Base-by-base conservation (phyloP, 2,113 vertebrate genomes). In the Dipodomys spectabilis region DNA sequence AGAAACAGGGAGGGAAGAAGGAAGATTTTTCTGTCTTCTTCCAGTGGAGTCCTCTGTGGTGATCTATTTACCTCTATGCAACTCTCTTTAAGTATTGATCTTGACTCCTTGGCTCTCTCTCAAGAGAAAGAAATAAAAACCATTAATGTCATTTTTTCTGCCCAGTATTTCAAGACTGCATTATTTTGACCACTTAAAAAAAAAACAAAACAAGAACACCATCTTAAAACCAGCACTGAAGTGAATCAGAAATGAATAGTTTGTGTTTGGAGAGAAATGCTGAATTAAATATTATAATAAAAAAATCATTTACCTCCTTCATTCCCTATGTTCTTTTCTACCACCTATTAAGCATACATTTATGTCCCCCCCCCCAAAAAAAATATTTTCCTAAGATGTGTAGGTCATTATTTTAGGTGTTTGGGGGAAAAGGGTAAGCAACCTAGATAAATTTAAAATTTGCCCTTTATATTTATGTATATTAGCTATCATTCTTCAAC, bases 71-170 rank as follows among this genome's bases (percentile, higher is more conserved):
- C 22, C 20, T n/a, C 27, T 20, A 7, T 62, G 79, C 60, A 80
- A 35, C 22, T 73, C 9, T 80, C 77, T 87, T 88, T 75, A 75
- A 39, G 45, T 53, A 67, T 74, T 85, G 82, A 68, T 83, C 85
- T 82, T 86, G 35, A 77, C 20, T 91, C 15, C 13, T 68, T 82
- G 67, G 25, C 74, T 60, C 45, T 90, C 44, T 92, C 90, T 87
- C 45, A 84, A 39, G 8, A 91, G 62, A 3, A 82, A 74, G 88
- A 53, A 49, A 49, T 39, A 39, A 39, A 39, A 39, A 39, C 39
- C 39, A 49, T 9, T 32, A 30, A 83, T 13, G 30, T 2, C 7
- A 35, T 82, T 87, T 45, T 78, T 60, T 86, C 39, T 88, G 15
- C 11, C 15, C 2, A 68, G 5, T 22, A 86, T 5, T 80, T 92